Conservation (phyloP, 2,797 vertebrate species). For the Macropodus opercularis region DNA sequence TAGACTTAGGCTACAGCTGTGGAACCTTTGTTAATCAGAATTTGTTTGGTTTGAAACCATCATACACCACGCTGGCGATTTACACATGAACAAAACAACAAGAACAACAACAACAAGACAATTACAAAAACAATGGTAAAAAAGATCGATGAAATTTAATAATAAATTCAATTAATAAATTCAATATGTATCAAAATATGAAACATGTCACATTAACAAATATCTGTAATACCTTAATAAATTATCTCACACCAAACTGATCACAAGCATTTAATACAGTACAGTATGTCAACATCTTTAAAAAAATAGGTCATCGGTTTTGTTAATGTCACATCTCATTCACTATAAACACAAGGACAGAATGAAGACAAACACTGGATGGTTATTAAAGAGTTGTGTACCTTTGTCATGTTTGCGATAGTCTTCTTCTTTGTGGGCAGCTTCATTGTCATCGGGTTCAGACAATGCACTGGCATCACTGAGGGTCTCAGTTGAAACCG, state of each 20-base stretch:
- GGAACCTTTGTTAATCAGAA: too few relatives aligned
- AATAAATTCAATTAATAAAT: too few relatives aligned
- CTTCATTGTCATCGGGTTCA: conserved; percentile 30
- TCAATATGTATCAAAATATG: conserved; percentile 5
- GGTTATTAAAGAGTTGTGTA: conserved; percentile 45
- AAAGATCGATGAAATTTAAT: too few relatives aligned
- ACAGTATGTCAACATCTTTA: not conserved
- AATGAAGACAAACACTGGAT: conserved; percentile 13
- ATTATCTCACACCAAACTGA: conserved; percentile 5
- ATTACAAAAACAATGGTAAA: conserved; percentile 18
- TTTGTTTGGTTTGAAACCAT: not conserved
- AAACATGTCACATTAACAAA: conserved; percentile 3
- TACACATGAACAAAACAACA: not conserved
- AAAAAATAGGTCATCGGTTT: too few relatives aligned
- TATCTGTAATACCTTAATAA: not conserved
- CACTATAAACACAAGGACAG: conserved; percentile 21
- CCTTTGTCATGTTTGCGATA: conserved; percentile 59
- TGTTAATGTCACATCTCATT: not conserved
- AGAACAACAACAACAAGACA: too few relatives aligned
- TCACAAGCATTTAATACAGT: conserved; percentile 9
- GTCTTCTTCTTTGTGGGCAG: conserved; percentile 29
- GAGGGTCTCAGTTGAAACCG: conserved; percentile 20
- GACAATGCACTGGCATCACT: conserved; percentile 5
- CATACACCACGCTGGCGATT: not conserved
- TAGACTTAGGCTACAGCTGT: not conserved